These are phyloP conservation scores for Sinocyclocheilus rhinocerous DNA, from an alignment of 2,113 vertebrate species.

Conservation along the genomic window DNA sequence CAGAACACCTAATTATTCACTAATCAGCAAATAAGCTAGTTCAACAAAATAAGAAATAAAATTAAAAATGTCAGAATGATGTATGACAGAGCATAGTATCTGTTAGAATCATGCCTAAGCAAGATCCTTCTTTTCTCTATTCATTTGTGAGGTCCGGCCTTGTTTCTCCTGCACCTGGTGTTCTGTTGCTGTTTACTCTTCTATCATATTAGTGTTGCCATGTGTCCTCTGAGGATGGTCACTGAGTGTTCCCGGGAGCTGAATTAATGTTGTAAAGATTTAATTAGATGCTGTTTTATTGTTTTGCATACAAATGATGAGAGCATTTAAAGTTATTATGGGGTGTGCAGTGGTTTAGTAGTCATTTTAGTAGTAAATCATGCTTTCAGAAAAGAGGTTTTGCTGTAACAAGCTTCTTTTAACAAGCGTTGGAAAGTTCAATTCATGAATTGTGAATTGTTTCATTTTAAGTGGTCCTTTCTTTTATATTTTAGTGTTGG, in stretches of 20 bases:
- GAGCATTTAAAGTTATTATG: neutral
- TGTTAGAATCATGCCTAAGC: neutral
- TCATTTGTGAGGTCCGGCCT: neutral
- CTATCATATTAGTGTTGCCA: slow-evolving; percentile 31
- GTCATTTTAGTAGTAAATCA: neutral
- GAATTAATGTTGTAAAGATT: slow-evolving; percentile 27
- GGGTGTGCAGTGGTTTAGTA: neutral
- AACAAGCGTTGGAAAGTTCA: neutral
- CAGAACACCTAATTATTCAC: neutral
- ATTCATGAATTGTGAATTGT: neutral
- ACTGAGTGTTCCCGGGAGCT: slow-evolving; percentile 28
- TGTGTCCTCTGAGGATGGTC: slow-evolving; percentile 24
- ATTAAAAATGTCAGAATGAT: neutral
- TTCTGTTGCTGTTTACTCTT: slow-evolving; percentile 19
- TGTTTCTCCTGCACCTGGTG: slow-evolving; percentile 26
- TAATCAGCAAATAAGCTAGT: neutral
- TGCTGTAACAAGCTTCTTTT: neutral
- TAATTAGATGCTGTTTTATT: slow-evolving; percentile 33
- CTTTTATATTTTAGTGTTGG: neutral
- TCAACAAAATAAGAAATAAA: neutral
- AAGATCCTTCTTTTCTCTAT: neutral
- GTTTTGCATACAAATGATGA: slow-evolving; percentile 28
- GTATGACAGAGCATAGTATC: neutral
- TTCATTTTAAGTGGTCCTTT: neutral
- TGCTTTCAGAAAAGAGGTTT: neutral